Evolutionary conservation across 1,140 invertebrate species (phyloP), one percentile per base, ranked within the genome.

Genomic region (Orchesella cincta): DNA sequence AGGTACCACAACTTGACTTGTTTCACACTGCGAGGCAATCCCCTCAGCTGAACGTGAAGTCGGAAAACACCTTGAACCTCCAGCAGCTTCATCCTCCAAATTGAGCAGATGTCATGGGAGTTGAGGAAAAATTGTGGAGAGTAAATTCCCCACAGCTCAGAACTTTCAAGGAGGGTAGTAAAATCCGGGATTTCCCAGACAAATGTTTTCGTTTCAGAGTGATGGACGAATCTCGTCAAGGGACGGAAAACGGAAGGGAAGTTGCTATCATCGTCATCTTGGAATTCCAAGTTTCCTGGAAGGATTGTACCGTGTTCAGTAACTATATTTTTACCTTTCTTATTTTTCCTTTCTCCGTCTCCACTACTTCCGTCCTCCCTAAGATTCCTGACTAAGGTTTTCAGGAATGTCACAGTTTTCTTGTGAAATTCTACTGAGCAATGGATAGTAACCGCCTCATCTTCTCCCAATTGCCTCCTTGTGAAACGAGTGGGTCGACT

Each of bases 101-200:
- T 76, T 8, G 78, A 51, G 31, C 64, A 72, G 35, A 76, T 33
- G 31, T 70, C 77, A n/a, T 75, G 73, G 36, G 73, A 75, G 72
- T 79, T 73, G 52, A 79, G 67, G 39, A 79, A 76, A 26, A 79
- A 64, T n/a, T 75, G 51, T n/a, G 78, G 74, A 28, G 78, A 79
- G 29, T 71, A 79, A 16, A 79, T 0, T 26, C 70, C 74, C 74
- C 74, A 76, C 33, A 62, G 54, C 28, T 79, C 78, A 12, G 28
- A 23, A 51, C 73, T 79, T 51, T 76, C 52, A 23, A 79, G 70
- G 16, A 72, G 74, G 5, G 5, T 35, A 16, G 16, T 1, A 73
- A 75, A 75, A n/a, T 76, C 70, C 8, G 74, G 67, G 35, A 79
- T 79, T 76, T 79, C 57, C 78, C 78, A 79, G 3, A 73, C 23